Conservation (phyloP, 2,113 vertebrate species). For the Caretta caretta region DNA sequence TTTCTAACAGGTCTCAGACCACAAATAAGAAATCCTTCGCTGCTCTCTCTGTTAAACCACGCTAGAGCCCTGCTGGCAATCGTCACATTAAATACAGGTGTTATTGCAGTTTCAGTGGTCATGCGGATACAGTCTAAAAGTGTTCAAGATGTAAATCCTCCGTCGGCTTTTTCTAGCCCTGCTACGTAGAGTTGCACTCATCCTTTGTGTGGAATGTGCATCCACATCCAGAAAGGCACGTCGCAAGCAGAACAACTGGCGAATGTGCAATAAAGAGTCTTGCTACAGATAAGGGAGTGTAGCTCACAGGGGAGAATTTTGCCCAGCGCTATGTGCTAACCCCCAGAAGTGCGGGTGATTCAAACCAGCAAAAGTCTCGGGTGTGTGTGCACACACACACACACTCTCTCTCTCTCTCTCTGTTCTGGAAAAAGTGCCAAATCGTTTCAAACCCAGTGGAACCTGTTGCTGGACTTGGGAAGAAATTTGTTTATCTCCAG, state of each 20-base stretch:
- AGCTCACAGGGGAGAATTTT: background rate
- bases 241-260: conserved; percentile 1
- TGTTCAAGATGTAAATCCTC: background rate
- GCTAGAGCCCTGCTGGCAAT: conserved; percentile 26
- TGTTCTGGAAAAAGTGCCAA: fast-evolving
- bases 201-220: conserved; percentile 31
- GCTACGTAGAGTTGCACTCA: conserved; percentile 25
- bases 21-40: background rate
- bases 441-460: background rate
- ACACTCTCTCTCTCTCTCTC: no score
- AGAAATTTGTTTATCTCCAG: background rate
- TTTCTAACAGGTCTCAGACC: background rate
- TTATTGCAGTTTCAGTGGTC: background rate
- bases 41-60: background rate
- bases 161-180: background rate
- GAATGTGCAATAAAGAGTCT: background rate
- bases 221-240: background rate
- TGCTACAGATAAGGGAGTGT: background rate
- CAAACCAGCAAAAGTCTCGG: no score
- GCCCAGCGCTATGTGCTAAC: background rate
- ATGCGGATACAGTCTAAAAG: background rate
- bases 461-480: background rate
- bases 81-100: background rate
- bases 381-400: no score
- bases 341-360: fast-evolving